phyloP scores from a whole-genome alignment of 2,113 vertebrate species.

The Tetrao urogallus region DNA sequence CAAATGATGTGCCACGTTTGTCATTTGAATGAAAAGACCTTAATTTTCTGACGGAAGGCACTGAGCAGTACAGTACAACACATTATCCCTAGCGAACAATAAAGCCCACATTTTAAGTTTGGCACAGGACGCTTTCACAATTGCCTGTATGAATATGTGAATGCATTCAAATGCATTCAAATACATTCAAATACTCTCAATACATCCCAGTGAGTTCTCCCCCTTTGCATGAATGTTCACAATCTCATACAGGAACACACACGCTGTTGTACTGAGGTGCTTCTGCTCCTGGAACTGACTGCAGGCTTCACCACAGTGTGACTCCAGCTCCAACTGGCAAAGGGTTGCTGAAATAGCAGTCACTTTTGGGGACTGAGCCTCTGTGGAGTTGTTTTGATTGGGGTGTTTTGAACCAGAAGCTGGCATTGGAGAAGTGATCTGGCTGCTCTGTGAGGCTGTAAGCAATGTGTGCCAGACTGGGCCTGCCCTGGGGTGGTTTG shows the following conservation, averaged over 20 bases:
- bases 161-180: neutral
- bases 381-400: rapidly evolving
- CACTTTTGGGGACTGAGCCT: neutral
- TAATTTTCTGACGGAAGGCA: neutral
- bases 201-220: neutral
- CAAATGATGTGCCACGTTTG: neutral
- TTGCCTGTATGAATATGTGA: neutral
- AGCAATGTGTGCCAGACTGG: rapidly evolving
- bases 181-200: too few relatives aligned
- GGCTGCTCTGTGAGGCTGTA: rapidly evolving
- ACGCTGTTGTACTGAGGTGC: neutral
- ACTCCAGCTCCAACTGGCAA: neutral
- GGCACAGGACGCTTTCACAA: neutral
- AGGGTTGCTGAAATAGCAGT: neutral
- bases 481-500: neutral
- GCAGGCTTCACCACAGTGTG: neutral
- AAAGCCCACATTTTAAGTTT: neutral
- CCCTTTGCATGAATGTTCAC: neutral
- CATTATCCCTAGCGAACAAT: neutral
- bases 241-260: neutral
- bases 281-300: neutral
- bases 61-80: neutral
- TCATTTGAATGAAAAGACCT: neutral
- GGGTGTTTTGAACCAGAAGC: neutral
- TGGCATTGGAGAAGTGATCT: neutral